phyloP scores from a whole-genome alignment of 2,797 vertebrate genomes.

The Darevskia nairensis region DNA sequence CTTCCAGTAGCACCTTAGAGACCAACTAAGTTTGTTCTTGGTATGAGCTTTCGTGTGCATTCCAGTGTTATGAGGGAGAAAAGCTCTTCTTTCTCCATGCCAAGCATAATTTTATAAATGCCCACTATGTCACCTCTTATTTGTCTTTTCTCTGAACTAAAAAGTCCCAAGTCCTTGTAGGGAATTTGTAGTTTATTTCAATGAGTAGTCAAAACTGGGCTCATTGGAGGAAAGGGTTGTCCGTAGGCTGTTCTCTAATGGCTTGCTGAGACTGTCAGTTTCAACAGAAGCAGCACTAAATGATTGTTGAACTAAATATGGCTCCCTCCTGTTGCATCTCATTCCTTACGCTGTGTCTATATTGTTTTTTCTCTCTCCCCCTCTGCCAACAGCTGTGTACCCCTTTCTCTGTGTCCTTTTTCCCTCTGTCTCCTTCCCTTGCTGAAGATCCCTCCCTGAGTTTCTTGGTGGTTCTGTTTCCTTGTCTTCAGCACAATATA shows the following conservation, averaged over 20 bases:
- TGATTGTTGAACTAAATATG: neutral
- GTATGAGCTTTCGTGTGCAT: too few relatives aligned
- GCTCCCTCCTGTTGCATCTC: neutral
- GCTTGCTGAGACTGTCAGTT: neutral
- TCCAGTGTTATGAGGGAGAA: too few relatives aligned
- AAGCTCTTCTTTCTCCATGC: too few relatives aligned
- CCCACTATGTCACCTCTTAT: too few relatives aligned
- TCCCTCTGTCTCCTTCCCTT: neutral
- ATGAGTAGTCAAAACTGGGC: neutral
- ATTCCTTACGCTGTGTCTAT: neutral
- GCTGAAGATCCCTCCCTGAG: neutral
- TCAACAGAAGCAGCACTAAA: neutral
- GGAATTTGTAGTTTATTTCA: neutral
- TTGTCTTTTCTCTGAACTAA: too few relatives aligned
- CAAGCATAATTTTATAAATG: too few relatives aligned
- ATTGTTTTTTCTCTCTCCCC: conserved; percentile 12
- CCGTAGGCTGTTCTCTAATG: neutral
- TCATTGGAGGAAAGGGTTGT: neutral
- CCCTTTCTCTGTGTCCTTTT: neutral
- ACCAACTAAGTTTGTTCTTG: too few relatives aligned
- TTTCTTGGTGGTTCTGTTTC: conserved; percentile 26
- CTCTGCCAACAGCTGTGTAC: neutral
- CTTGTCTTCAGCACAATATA: neutral
- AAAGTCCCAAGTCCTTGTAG: too few relatives aligned
- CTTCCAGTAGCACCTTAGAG: too few relatives aligned